Evolutionary conservation across 2,113 vertebrate genomes (phyloP).

Genomic region (Bos indicus): DNA sequence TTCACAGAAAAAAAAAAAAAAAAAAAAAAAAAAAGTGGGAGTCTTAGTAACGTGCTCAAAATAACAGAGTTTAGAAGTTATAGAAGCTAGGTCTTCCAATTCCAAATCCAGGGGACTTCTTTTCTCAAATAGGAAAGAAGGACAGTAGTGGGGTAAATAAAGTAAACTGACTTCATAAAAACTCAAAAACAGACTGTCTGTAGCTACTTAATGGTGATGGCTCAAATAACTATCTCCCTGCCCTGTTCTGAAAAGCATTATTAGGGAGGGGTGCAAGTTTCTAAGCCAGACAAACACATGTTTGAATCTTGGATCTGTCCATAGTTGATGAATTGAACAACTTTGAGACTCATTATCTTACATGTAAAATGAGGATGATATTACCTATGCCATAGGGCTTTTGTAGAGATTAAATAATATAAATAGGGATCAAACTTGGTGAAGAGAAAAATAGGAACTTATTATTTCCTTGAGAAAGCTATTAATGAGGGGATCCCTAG

Average conservation of each 20-base stretch:
- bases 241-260: background rate
- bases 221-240: background rate
- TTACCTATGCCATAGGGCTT: background rate
- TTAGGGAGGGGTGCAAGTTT: background rate
- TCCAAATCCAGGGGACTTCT: background rate
- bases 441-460: background rate
- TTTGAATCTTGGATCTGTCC: background rate
- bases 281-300: background rate
- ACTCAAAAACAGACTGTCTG: background rate
- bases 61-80: background rate
- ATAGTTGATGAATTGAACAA: background rate
- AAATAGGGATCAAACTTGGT: background rate
- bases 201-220: background rate
- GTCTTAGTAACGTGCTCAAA: background rate
- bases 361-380: background rate
- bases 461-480: background rate
- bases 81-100: background rate
- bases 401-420: background rate
- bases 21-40: background rate
- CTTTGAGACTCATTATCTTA: background rate
- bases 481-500: background rate
- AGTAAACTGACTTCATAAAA: background rate
- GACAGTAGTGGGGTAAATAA: background rate
- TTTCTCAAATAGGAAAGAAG: background rate
- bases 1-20: background rate